A percentile compares a stretch with the other conserved stretches of the same genome.
Conservation (phyloP, 2,797 vertebrate species). For the Sparus aurata region DNA sequence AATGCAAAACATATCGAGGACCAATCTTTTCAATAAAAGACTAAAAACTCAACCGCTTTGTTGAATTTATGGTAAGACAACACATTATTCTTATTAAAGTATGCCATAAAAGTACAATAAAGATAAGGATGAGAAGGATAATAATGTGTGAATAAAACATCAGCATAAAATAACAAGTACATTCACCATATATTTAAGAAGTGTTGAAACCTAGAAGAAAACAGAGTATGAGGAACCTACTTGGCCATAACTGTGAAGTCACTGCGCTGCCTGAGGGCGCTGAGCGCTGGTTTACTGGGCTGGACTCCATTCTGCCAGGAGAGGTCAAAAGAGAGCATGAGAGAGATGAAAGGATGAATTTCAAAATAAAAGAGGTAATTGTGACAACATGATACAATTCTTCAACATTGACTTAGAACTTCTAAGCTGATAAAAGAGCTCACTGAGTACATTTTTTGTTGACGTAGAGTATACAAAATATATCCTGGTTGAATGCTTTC, state of each 20-base stretch:
- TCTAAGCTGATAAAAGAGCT: neutral
- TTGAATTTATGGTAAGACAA: neutral
- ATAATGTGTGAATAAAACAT: slow-evolving; percentile 6
- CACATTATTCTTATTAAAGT: neutral
- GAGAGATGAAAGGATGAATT: neutral
- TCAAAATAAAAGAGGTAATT: neutral
- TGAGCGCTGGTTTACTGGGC: slow-evolving; percentile 86
- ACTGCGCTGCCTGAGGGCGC: slow-evolving; percentile 91
- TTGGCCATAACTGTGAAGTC: slow-evolving; percentile 97
- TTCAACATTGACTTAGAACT: neutral
- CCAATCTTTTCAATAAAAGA: neutral
- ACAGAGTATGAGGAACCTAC: slow-evolving; percentile 83
- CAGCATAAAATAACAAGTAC: neutral
- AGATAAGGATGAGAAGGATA: neutral
- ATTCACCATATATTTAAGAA: slow-evolving; percentile 16
- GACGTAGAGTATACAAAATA: neutral
- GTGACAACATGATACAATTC: neutral
- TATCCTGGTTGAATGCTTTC: neutral
- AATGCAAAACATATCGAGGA: neutral
- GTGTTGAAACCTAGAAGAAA: neutral
- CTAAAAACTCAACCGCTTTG: neutral
- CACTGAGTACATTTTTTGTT: neutral
- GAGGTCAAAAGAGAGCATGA: slow-evolving; percentile 9
- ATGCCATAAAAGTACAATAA: neutral
- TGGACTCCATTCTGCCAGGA: slow-evolving; percentile 90